A percentile compares a stretch with the other conserved stretches of the same genome.
These are phyloP conservation scores for Pterois miles DNA, from an alignment of 2,797 vertebrate species.

Conservation along the genomic window DNA sequence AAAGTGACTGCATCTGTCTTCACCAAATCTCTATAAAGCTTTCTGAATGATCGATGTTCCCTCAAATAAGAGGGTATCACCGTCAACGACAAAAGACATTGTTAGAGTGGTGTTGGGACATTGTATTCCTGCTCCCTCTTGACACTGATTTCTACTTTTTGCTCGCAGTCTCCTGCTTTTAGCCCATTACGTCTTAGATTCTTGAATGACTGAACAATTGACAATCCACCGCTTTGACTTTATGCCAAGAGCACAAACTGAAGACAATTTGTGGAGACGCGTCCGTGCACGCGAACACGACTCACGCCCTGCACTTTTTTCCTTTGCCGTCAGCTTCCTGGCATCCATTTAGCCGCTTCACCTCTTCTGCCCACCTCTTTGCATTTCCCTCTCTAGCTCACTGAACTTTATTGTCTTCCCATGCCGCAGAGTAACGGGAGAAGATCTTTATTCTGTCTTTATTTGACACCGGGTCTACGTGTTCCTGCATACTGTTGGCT, in stretches of 20 bases:
- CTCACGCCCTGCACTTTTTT: neutral
- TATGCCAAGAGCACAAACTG: slow-evolving; percentile 19
- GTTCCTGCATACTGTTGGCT: slow-evolving; percentile 34
- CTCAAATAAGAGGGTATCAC: slow-evolving; percentile 45
- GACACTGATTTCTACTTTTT: slow-evolving; percentile 34
- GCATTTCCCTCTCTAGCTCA: slow-evolving; percentile 7
- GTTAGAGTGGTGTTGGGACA: slow-evolving; percentile 5
- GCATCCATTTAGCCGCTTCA: slow-evolving; percentile 36
- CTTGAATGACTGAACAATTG: slow-evolving; percentile 31
- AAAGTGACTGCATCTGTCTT: slow-evolving; percentile 40
- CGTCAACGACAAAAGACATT: slow-evolving; percentile 35
- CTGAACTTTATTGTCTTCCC: slow-evolving; percentile 35
- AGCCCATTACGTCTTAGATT: neutral
- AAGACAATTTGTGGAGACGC: slow-evolving; percentile 26
- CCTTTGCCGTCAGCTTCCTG: slow-evolving; percentile 24
- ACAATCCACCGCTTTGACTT: slow-evolving; percentile 12
- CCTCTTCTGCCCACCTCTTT: slow-evolving; percentile 29
- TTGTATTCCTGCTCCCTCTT: slow-evolving; percentile 6
- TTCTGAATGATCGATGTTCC: slow-evolving; percentile 46
- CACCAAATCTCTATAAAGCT: slow-evolving; percentile 27
- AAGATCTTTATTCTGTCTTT: slow-evolving; percentile 20
- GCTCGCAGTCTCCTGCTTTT: neutral
- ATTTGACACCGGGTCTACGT: slow-evolving; percentile 24
- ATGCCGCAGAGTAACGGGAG: neutral
- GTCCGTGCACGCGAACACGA: neutral